Base-by-base conservation (phyloP, 37 sponge, comb jelly and placozoan species). In the Tethya wilhelma region DNA sequence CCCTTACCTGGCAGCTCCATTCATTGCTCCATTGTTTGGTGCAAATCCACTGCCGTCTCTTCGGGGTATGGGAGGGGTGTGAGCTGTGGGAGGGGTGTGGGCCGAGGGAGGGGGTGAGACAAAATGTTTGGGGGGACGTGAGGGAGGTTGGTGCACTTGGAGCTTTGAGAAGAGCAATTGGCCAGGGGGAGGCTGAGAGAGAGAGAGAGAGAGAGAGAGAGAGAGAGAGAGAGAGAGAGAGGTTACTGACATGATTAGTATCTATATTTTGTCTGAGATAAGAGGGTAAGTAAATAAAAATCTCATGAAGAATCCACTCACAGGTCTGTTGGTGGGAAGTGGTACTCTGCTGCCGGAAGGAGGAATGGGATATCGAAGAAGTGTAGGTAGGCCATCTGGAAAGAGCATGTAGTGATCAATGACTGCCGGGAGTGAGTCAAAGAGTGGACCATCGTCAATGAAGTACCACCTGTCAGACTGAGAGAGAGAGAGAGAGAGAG, bases 391-490 rank as follows among this genome's bases (percentile, higher is more conserved):
- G n/a, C 97, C 97, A 90, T 96, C 97, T 0, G 89, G 41, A 68
- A 90, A 86, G 71, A 87, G 81, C 83, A 83, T 89, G 83, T 96
- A 93, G 79, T 96, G 93, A 23, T 90, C 90, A 25, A 96, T 62
- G 45, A 81, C 82, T 4, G 82, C 72, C 1, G 73, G 44, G 28
- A 93, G 79, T 9, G 87, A 79, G 45, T 84, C 72, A 79, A 96
- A 96, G 29, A 85, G 69, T 7, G 97, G 97, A 7, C 97, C 97
- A 75, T 96, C 97, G 37, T 96, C 97, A 79, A 96, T 96, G 75
- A 85, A 95, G 78, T 79, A 94, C 95, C 90, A 86, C 57, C 80
- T 65, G 62, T 94, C 90, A 57, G 75, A 62, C 88, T 91, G 42
- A 49, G 14, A 45, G 44, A n/a, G n/a, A 12, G 63, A 60, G 63